Evolutionary conservation across 1,140 invertebrate species (phyloP).

Genomic region (Rhopalosiphum padi): DNA sequence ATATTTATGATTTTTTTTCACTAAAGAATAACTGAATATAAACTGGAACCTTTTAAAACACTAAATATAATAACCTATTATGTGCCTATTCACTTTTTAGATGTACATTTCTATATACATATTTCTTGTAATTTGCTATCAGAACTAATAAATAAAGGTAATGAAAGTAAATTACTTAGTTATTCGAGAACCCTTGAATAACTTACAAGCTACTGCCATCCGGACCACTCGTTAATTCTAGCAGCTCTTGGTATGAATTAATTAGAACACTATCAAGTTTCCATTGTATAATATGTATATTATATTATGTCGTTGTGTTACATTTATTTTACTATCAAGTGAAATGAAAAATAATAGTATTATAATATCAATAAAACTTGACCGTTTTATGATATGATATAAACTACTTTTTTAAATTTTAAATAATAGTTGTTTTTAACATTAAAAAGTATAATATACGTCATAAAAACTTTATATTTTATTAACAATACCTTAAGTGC

Average conservation of each 20-base stretch:
- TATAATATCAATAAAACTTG: no score
- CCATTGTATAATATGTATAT: not conserved
- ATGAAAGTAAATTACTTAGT: not conserved
- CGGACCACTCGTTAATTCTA: not conserved
- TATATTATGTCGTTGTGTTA: no score
- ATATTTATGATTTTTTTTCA: not conserved
- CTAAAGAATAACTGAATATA: not conserved
- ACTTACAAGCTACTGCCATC: no score
- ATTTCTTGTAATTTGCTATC: not conserved
- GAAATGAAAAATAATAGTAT: not conserved
- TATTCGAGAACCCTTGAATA: not conserved
- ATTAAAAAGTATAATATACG: not conserved
- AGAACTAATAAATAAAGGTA: not conserved
- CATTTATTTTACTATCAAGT: no score
- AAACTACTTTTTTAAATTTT: not conserved
- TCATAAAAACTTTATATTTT: not conserved
- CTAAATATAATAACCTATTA: not conserved
- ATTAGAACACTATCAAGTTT: not conserved
- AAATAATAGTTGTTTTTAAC: not conserved
- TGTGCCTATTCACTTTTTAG: no score
- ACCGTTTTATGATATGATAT: not conserved
- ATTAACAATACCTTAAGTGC: not conserved
- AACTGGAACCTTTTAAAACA: not conserved
- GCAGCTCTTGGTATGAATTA: not conserved
- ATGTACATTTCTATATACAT: not conserved